Evolutionary conservation across 30 jellyfish, hydroid and myxozoan genomes (phyloP).

Genomic region (Cassiopea xamachana): DNA sequence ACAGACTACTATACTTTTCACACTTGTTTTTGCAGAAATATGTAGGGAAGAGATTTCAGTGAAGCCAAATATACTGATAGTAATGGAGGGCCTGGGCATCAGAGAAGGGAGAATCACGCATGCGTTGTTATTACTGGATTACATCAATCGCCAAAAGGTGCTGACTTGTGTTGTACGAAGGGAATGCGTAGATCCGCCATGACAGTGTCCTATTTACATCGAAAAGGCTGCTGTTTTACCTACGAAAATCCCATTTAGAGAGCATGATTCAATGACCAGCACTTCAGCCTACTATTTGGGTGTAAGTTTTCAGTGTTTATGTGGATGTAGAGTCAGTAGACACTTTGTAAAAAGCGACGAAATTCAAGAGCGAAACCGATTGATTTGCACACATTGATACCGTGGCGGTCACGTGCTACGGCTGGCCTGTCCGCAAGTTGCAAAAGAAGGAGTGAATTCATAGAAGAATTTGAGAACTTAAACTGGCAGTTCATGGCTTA

Average conservation of each 20-base stretch:
- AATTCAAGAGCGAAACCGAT: constrained; percentile 35
- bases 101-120: constrained; percentile 63
- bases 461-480: constrained; percentile 28
- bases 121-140: constrained; percentile 46
- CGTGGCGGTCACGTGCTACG: constrained; percentile 97
- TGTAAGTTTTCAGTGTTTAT: background rate
- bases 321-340: background rate
- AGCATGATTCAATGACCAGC: background rate
- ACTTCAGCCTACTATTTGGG: background rate
- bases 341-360: constrained; percentile 42
- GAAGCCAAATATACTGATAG: background rate
- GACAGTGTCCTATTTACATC: constrained; percentile 47
- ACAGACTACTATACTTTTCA: too few relatives aligned
- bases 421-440: constrained; percentile 71
- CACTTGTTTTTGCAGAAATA: background rate
- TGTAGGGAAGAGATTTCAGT: background rate
- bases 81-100: constrained; percentile 80
- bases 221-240: constrained; percentile 31
- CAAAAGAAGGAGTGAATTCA: constrained; percentile 3
- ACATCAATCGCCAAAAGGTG: constrained; percentile 67
- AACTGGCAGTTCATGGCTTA: background rate
- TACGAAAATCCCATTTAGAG: background rate
- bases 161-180: constrained; percentile 84
- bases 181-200: constrained; percentile 81
- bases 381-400: constrained; percentile 60